Base-by-base conservation (phyloP, 2,888 invertebrate species). In the Rosalia funebris region DNA sequence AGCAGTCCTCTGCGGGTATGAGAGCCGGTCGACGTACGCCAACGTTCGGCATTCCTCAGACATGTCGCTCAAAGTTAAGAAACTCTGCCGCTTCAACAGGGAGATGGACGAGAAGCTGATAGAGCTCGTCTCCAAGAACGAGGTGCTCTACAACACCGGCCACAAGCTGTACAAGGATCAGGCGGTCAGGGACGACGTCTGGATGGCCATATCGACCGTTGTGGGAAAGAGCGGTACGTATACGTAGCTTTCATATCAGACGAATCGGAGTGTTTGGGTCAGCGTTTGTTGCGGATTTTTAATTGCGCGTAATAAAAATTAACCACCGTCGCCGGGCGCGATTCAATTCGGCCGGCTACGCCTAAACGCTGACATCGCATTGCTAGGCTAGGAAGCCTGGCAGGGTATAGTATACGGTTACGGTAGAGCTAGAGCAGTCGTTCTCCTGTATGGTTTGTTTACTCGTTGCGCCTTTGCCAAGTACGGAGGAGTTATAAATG, bases 81-180 rank as follows among this genome's bases (percentile, higher is more conserved):
- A 65, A 19, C 42, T 66, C 47, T 66, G 68, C 58, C 53, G 64
- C 7, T 68, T 68, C 45, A 63, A 66, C 36, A 50, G 63, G 14
- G 65, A 68, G 54, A 54, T 66, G 53, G 68, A 68, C 57, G 64
- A 68, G 42, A 66, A 66, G 57, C 41, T 69, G 15, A 69, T 69
- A 37, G 63, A 69, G 39, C 36, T 69, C 34, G 65, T 66, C 12
- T 63, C 66, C 19, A 59, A 60, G 47, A 66, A 66, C 56, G 68
- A 63, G 42, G 65, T 68, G 19, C 56, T 68, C 14, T 68, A 66
- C 58, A 60, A 68, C 52, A 54, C 61, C 20, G 50, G 50, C 19
- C 66, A 68, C 54, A 61, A 61, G 50, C 48, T 55, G 37, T 68
- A 68, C 37, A 68, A 68, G 32, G 68, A 68, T 56, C 39, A 65